A percentile compares a stretch with the other conserved stretches of the same genome.
These are phyloP conservation scores for Stenoptilia bipunctidactyla DNA, from an alignment of 2,888 invertebrate genomes.

Conservation along the genomic window DNA sequence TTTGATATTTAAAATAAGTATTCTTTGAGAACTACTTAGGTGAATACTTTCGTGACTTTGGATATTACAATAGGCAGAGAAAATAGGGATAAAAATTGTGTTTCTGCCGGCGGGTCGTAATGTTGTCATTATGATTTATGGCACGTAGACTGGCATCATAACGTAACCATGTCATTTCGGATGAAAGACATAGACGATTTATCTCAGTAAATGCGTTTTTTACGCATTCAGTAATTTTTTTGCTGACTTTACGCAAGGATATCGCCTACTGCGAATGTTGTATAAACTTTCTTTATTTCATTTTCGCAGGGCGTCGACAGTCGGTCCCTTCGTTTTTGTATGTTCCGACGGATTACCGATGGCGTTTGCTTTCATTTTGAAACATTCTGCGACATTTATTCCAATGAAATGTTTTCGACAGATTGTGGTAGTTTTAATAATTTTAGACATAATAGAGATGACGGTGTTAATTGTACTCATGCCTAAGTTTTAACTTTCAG, in stretches of 20 bases:
- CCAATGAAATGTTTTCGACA: too few species aligned
- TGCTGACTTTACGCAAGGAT: constrained; percentile 25
- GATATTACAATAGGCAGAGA: constrained; percentile 1
- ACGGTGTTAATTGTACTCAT: too few species aligned
- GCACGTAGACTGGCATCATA: constrained; percentile 4
- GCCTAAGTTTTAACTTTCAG: too few species aligned
- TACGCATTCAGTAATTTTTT: constrained; percentile 16
- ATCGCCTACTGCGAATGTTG: constrained; percentile 30
- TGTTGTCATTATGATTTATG: constrained; percentile 10
- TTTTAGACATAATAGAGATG: too few species aligned
- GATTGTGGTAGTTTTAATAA: too few species aligned
- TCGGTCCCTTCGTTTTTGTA: too few species aligned
- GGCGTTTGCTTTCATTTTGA: too few species aligned
- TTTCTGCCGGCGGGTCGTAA: constrained; percentile 5
- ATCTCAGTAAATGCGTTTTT: constrained; percentile 7
- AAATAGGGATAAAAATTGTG: neutral
- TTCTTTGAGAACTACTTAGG: too few species aligned
- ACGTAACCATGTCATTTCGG: constrained; percentile 5
- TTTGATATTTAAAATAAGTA: too few species aligned
- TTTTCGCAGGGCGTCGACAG: constrained; percentile 19
- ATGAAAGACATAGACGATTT: constrained; percentile 7
- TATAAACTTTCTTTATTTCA: constrained; percentile 60
- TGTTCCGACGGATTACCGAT: too few species aligned
- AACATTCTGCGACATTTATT: too few species aligned
- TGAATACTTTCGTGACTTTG: too few species aligned